Evolutionary conservation across 1,140 invertebrate genomes (phyloP).

Genomic region (Brachionus sp.): DNA sequence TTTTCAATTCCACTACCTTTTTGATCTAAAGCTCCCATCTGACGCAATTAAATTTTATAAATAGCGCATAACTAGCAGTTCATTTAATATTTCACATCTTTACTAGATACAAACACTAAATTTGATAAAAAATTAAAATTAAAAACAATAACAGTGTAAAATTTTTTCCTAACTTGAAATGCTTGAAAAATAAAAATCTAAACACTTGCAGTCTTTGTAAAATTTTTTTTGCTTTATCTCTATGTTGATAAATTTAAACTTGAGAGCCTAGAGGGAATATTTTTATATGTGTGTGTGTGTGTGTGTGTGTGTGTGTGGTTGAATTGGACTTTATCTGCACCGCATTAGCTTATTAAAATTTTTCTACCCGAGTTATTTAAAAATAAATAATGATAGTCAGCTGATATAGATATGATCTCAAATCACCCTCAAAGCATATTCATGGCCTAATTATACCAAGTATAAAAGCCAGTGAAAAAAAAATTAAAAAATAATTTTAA

Average conservation of each 20-base stretch:
- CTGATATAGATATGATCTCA: background rate
- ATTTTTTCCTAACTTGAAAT: background rate
- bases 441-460: background rate
- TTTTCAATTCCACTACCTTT: no score
- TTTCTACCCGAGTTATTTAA: slow-evolving; percentile 15
- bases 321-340: background rate
- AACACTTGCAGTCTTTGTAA: background rate
- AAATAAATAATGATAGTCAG: slow-evolving; percentile 9
- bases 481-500: background rate
- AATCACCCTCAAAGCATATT: slow-evolving; percentile 2
- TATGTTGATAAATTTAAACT: background rate
- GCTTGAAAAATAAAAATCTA: background rate
- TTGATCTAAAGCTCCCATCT: no score
- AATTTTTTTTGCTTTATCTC: background rate
- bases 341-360: background rate
- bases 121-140: no score
- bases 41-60: no score
- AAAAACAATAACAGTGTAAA: no score
- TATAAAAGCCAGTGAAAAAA: background rate
- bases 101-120: no score
- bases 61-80: no score
- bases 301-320: background rate
- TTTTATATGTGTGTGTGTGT: background rate
- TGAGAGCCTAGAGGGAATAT: background rate
- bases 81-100: no score